phyloP scores from a whole-genome alignment of 2,113 vertebrate species.

The Channa maculata region DNA sequence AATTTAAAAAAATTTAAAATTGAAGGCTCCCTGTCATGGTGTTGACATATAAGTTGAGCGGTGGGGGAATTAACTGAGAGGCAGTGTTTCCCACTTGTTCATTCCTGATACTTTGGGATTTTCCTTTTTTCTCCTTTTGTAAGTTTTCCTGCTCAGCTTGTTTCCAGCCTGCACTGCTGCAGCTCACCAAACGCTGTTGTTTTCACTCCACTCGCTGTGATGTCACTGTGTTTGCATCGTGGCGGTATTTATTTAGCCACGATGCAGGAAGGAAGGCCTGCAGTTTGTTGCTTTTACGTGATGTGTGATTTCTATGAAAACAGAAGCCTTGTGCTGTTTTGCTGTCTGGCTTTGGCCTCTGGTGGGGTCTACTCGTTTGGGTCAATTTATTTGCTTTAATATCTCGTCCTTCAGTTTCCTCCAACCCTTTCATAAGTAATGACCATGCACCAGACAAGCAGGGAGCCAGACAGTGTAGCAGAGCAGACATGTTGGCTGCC shows the following conservation, averaged over 20 bases:
- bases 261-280: too few relatives aligned
- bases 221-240: not conserved
- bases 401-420: constrained; percentile 57
- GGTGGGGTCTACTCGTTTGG: not conserved
- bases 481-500: constrained; percentile 73
- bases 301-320: not conserved
- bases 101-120: constrained; percentile 10
- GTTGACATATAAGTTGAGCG: constrained; percentile 45
- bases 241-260: not conserved
- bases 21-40: too few relatives aligned
- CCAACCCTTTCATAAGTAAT: constrained; percentile 77
- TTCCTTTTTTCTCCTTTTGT: not conserved
- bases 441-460: constrained; percentile 65
- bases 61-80: constrained; percentile 38
- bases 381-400: not conserved
- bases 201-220: constrained; percentile 26
- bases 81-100: constrained; percentile 1
- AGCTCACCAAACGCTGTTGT: constrained; percentile 29
- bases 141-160: not conserved
- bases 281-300: not conserved
- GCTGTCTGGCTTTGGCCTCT: not conserved
- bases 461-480: constrained; percentile 47
- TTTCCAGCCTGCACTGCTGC: not conserved
- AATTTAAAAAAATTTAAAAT: too few relatives aligned
- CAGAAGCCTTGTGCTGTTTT: not conserved